A percentile compares a stretch with the other conserved stretches of the same genome.
These are phyloP conservation scores for Oikopleura dioica DNA, from an alignment of 23 tunicate genomes.

Conservation along the genomic window DNA sequence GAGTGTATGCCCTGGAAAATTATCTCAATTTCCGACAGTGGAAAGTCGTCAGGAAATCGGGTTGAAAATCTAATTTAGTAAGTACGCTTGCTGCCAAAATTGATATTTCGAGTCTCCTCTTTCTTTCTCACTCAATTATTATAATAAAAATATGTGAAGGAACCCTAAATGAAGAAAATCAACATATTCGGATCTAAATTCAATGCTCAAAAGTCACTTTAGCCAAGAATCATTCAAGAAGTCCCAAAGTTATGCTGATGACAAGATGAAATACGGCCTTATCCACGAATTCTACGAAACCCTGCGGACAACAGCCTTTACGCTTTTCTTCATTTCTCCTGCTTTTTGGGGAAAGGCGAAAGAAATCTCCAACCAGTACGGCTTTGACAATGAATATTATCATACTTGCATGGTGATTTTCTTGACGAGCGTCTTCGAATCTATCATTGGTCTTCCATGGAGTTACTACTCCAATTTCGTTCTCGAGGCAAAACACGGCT, in stretches of 20 bases:
- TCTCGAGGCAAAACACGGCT: conserved; percentile 90
- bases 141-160: no score
- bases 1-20: no score
- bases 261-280: conserved; percentile 51
- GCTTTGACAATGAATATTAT: conserved; percentile 25
- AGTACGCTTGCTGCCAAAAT: no score
- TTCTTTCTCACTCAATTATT: no score
- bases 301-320: conserved; percentile 24
- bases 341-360: conserved; percentile 39
- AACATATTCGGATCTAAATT: conserved; percentile 24
- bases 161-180: no score
- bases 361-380: conserved; percentile 14
- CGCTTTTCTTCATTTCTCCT: conserved; percentile 34
- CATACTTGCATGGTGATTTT: conserved; percentile 44
- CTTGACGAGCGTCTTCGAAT: conserved; percentile 24
- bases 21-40: no score
- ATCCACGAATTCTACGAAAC: conserved; percentile 49
- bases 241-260: conserved; percentile 42
- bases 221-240: conserved; percentile 35
- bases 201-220: conserved; percentile 32
- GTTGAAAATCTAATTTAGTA: no score
- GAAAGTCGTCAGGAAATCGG: no score
- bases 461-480: conserved; percentile 61
- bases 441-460: conserved; percentile 42
- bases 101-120: no score